Percentiles rank a stretch among this genome's conserved stretches.
phyloP scores from a whole-genome alignment of 2,888 invertebrate genomes.

The Nineta flava region DNA sequence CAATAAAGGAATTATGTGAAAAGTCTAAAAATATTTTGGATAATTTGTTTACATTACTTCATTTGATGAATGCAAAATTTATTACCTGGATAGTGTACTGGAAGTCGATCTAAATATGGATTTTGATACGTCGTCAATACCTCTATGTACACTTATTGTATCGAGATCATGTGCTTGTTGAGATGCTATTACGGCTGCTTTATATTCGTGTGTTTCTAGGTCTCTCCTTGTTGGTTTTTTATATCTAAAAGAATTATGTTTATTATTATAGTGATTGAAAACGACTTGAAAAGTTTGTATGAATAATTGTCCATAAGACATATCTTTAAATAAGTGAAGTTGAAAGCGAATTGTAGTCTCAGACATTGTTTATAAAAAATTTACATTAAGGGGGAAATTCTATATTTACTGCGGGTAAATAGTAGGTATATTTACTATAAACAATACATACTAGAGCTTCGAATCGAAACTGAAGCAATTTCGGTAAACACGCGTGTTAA shows the following conservation, averaged over 20 bases:
- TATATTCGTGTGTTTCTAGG: conserved; percentile 62
- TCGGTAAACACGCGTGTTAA: too few species aligned
- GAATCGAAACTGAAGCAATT: too few species aligned
- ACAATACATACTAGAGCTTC: too few species aligned
- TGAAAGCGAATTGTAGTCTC: too few species aligned
- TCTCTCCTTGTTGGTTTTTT: conserved; percentile 57
- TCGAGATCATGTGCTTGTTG: conserved; percentile 35
- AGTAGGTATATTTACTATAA: too few species aligned
- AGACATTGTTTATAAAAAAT: too few species aligned
- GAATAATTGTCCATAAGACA: too few species aligned
- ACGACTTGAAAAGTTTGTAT: not conserved
- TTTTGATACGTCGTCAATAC: conserved; percentile 52
- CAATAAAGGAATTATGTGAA: not conserved
- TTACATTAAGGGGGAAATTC: too few species aligned
- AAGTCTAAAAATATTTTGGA: not conserved
- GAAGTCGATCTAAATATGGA: conserved; percentile 31
- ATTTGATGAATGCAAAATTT: not conserved
- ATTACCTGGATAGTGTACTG: conserved; percentile 35
- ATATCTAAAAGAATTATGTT: conserved; percentile 36
- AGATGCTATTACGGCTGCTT: conserved; percentile 36
- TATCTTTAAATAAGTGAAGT: too few species aligned
- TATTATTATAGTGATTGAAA: too few species aligned
- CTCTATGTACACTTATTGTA: conserved; percentile 63
- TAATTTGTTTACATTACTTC: not conserved
- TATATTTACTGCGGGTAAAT: too few species aligned